A percentile compares a stretch with the other conserved stretches of the same genome.
Conservation (phyloP, 2,888 invertebrate genomes). For the Tanaodytes sp. region DNA sequence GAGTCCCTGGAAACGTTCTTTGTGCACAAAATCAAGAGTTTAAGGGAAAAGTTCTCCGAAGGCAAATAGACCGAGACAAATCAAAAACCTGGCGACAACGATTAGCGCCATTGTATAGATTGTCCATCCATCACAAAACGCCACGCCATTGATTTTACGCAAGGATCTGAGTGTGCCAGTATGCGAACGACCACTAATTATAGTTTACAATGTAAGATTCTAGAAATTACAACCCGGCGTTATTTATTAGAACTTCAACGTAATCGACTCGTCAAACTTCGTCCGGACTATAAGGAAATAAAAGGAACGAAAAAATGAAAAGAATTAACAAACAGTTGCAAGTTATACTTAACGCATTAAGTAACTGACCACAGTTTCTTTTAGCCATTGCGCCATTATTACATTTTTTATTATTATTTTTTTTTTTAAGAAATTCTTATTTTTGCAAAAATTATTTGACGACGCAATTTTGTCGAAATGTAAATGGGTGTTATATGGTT, state of each 20-base stretch:
- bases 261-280: conserved; percentile 35
- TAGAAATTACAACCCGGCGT: conserved; percentile 19
- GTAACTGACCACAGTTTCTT: conserved; percentile 16
- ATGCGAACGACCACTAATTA: conserved; percentile 32
- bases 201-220: conserved; percentile 30
- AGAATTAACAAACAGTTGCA: conserved; percentile 6
- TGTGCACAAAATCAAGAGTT: conserved; percentile 91
- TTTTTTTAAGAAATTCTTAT: conserved; percentile 1
- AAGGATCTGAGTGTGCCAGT: conserved; percentile 48
- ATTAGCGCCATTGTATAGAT: conserved; percentile 26
- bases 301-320: no score
- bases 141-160: conserved; percentile 23
- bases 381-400: conserved; percentile 28
- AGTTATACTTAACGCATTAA: conserved; percentile 33
- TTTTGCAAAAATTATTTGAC: background rate
- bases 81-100: conserved; percentile 20
- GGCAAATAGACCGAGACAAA: conserved; percentile 64
- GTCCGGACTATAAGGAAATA: no score
- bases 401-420: background rate
- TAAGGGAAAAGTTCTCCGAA: conserved; percentile 87
- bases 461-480: conserved; percentile 24
- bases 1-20: conserved; percentile 96
- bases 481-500: conserved; percentile 20
- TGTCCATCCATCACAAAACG: conserved; percentile 15
- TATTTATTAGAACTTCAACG: conserved; percentile 37